These are phyloP conservation scores for Marisa cornuarietis DNA, from an alignment of 1,140 invertebrate species.

Conservation along the genomic window DNA sequence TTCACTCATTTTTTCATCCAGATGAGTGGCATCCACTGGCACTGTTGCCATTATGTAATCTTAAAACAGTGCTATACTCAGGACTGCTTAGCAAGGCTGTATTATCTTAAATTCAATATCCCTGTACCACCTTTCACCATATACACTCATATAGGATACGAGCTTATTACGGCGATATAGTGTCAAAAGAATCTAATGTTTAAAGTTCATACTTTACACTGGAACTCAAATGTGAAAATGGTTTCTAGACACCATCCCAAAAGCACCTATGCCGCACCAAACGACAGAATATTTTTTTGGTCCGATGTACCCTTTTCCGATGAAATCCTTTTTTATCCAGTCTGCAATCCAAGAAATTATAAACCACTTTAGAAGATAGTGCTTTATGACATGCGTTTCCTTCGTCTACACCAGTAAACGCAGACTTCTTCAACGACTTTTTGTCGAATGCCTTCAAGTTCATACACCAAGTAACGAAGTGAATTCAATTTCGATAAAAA, in stretches of 20 bases:
- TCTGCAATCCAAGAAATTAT: slow-evolving; percentile 4
- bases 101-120: neutral
- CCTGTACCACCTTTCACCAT: neutral
- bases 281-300: neutral
- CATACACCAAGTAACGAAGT: too few relatives aligned
- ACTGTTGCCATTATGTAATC: slow-evolving; percentile 13
- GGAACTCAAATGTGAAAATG: neutral
- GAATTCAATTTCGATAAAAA: too few relatives aligned
- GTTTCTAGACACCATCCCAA: neutral
- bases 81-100: neutral
- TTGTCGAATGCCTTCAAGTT: too few relatives aligned
- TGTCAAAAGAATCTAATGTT: neutral
- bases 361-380: slow-evolving; percentile 10
- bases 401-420: too few relatives aligned
- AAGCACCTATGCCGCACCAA: neutral
- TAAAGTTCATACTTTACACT: too few relatives aligned
- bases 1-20: slow-evolving; percentile 57
- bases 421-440: too few relatives aligned
- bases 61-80: neutral
- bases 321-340: slow-evolving; percentile 23
- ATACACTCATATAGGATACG: neutral
- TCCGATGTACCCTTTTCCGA: slow-evolving; percentile 19
- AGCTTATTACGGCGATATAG: neutral
- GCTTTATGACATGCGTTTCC: neutral
- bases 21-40: slow-evolving; percentile 42